These are phyloP conservation scores for Palythoa heliodiscus DNA, from an alignment of 92 coral and sea anemone genomes.

Conservation along the genomic window DNA sequence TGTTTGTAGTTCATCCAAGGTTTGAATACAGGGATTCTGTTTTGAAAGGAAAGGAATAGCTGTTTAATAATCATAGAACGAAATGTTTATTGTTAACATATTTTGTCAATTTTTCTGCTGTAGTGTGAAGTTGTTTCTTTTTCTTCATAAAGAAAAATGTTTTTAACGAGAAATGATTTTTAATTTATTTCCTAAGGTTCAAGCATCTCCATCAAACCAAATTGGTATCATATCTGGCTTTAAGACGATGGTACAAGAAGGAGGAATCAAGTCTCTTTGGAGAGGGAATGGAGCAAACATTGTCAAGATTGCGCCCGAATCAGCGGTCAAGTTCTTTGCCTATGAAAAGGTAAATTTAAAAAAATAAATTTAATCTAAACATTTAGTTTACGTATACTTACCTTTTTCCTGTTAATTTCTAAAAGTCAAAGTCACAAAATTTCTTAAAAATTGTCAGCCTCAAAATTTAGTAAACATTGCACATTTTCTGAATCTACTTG, in stretches of 20 bases:
- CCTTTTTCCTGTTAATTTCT: no score
- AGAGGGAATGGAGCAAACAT: constrained; percentile 99
- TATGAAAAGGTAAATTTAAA: constrained; percentile 82
- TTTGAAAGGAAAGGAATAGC: no score
- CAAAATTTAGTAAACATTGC: no score
- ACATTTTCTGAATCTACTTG: no score
- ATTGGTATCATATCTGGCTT: constrained; percentile 86
- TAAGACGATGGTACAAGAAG: constrained; percentile 83
- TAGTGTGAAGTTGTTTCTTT: not conserved
- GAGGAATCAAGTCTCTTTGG: constrained; percentile 93
- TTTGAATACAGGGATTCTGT: no score
- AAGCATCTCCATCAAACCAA: constrained; percentile 81
- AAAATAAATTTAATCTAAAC: not conserved
- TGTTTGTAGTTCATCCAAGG: no score
- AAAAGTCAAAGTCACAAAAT: not conserved
- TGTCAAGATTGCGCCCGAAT: constrained; percentile 94
- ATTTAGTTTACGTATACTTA: not conserved
- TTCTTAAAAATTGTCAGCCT: not conserved
- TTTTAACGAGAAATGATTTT: not conserved
- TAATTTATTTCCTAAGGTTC: constrained; percentile 57
- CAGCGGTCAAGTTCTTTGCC: constrained; percentile 94
- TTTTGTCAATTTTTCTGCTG: not conserved
- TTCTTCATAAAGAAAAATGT: not conserved
- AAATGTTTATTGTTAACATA: no score
- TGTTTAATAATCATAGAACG: no score